Evolutionary conservation across 2,113 vertebrate species (phyloP).

Genomic region (Misgurnus mizolepis): DNA sequence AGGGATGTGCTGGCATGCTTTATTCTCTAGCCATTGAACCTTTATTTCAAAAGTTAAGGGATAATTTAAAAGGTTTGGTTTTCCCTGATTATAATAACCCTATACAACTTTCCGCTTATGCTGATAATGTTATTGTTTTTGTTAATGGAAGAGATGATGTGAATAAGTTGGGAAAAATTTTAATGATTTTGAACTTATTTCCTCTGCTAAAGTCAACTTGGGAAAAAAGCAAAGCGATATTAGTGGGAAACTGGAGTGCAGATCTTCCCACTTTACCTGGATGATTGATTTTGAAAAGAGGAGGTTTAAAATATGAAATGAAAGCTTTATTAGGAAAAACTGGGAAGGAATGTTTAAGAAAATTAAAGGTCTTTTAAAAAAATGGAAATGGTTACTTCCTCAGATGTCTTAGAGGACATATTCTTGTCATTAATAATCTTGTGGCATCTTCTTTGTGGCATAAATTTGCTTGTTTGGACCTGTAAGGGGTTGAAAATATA

Average conservation of each 20-base stretch:
- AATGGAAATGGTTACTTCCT: slow-evolving; percentile 11
- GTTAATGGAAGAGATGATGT: not conserved
- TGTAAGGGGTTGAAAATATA: too few species aligned
- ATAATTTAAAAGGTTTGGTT: not conserved
- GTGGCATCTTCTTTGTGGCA: slow-evolving; percentile 12
- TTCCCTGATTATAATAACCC: not conserved
- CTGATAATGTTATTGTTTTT: not conserved
- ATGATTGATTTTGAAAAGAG: too few species aligned
- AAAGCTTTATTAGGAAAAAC: not conserved
- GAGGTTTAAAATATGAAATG: too few species aligned
- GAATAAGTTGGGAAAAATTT: not conserved
- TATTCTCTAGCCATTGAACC: not conserved
- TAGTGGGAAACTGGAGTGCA: too few species aligned
- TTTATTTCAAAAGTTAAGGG: not conserved
- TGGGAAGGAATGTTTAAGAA: not conserved
- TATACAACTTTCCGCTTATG: not conserved
- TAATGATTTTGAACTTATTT: not conserved
- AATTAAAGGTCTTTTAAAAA: not conserved
- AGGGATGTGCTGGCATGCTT: not conserved
- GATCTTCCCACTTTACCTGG: too few species aligned
- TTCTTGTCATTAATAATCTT: too few species aligned
- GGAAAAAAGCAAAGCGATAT: too few species aligned
- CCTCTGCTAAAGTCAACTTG: not conserved
- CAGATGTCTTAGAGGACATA: too few species aligned
- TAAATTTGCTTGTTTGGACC: not conserved